These are phyloP conservation scores for Enteromius fasciolatus DNA, from an alignment of 2,797 vertebrate species.

Conservation along the genomic window DNA sequence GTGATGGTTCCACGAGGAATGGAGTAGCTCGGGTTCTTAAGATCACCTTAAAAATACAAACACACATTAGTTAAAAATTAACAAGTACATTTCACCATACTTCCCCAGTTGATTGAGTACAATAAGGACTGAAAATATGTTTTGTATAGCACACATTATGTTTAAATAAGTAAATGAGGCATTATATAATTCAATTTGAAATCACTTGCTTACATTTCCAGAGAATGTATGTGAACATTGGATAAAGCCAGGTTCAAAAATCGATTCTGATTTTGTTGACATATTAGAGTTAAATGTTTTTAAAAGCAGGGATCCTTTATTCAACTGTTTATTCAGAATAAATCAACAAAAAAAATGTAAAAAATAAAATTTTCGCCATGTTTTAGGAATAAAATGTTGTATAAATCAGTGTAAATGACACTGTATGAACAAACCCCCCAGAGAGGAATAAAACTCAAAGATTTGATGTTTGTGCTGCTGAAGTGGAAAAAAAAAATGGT, in stretches of 20 bases:
- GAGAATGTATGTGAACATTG: neutral
- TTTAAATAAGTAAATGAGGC: neutral
- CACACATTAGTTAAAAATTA: neutral
- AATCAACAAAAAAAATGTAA: neutral
- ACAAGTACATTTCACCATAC: neutral
- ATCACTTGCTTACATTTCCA: neutral
- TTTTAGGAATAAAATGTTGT: neutral
- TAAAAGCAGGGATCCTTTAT: neutral
- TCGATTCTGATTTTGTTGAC: neutral
- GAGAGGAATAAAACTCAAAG: neutral
- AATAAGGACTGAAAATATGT: neutral
- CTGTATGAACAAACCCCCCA: neutral
- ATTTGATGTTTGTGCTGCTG: neutral
- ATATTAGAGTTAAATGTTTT: neutral
- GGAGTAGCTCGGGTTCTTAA: constrained; percentile 88
- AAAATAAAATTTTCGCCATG: neutral
- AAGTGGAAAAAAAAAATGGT: neutral
- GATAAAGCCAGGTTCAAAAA: neutral
- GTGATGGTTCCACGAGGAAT: constrained; percentile 92
- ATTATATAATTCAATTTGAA: neutral
- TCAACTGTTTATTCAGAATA: neutral
- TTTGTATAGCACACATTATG: neutral
- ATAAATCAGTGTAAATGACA: neutral
- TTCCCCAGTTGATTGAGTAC: neutral
- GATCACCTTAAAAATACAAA: constrained; percentile 77